Conservation (phyloP, 1,140 invertebrate species). For the Thaumetopoea pityocampa region DNA sequence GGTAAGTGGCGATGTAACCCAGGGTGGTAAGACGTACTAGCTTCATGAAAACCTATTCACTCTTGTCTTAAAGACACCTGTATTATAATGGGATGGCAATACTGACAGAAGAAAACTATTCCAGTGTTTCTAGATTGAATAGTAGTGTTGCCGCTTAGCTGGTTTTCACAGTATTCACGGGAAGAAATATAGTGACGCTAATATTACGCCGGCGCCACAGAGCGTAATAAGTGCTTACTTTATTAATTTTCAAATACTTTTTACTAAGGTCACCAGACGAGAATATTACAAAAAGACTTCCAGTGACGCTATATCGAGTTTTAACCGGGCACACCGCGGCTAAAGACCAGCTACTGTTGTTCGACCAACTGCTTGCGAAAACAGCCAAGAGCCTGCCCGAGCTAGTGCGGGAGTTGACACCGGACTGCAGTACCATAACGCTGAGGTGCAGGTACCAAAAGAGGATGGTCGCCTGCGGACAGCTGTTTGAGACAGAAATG, state of each 20-base stretch:
- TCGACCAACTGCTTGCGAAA: conserved; percentile 29
- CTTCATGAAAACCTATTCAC: no score
- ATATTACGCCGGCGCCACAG: no score
- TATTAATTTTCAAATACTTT: neutral
- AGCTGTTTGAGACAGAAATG: conserved; percentile 38
- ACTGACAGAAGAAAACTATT: no score
- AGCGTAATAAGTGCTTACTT: neutral
- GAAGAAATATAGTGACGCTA: no score
- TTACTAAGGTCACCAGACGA: conserved; percentile 23
- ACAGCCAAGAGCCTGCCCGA: conserved; percentile 33
- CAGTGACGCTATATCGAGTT: conserved; percentile 27
- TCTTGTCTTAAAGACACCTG: no score
- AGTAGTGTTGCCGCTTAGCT: no score
- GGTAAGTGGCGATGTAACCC: no score
- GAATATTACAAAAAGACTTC: conserved; percentile 20
- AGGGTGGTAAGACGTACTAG: no score
- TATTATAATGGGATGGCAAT: no score
- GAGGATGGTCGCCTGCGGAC: conserved; percentile 27
- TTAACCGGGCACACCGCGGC: conserved; percentile 28
- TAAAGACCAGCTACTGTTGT: conserved; percentile 22
- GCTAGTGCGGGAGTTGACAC: conserved; percentile 33
- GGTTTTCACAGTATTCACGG: no score
- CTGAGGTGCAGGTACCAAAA: conserved; percentile 41
- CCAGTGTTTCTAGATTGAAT: no score
- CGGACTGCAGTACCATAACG: conserved; percentile 30